Percentiles rank a stretch among this genome's conserved stretches.
Conservation (phyloP, 2,797 vertebrate species). For the Pagetopsis macropterus region DNA sequence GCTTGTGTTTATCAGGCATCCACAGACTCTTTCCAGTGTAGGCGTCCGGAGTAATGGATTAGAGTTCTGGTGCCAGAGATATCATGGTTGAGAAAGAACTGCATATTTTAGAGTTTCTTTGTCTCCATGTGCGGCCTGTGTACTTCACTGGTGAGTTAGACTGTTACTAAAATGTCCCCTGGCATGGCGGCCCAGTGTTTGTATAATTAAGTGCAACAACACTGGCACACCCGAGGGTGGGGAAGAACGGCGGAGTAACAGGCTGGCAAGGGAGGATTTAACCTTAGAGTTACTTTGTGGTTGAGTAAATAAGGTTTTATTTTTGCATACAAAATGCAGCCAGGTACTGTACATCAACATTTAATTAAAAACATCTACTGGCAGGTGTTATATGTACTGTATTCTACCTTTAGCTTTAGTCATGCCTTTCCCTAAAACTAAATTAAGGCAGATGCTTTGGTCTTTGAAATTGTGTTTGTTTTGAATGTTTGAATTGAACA, state of each 20-base stretch:
- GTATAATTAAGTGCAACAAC: constrained; percentile 64
- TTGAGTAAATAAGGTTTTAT: constrained; percentile 34
- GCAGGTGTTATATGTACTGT: background rate
- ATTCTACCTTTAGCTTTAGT: background rate
- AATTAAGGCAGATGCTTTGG: background rate
- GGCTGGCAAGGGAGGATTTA: constrained; percentile 53
- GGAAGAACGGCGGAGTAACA: constrained; percentile 47
- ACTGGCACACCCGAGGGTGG: constrained; percentile 49
- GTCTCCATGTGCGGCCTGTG: constrained; percentile 72
- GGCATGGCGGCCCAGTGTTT: constrained; percentile 62
- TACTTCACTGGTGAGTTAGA: constrained; percentile 61
- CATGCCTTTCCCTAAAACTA: no score
- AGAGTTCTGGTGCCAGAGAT: constrained; percentile 76
- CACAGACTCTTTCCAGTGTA: constrained; percentile 79
- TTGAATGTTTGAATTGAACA: background rate
- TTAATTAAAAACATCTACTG: constrained; percentile 8
- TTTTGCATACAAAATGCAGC: constrained; percentile 20
- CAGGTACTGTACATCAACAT: constrained; percentile 31
- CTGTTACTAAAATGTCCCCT: constrained; percentile 69
- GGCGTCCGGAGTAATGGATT: constrained; percentile 82
- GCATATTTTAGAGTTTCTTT: constrained; percentile 77
- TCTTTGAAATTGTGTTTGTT: constrained; percentile 6
- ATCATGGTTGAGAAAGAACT: constrained; percentile 73
- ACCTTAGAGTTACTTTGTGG: constrained; percentile 35
- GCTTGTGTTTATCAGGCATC: constrained; percentile 82